These are phyloP conservation scores for Lasioglossum lativentre DNA, from an alignment of 2,888 invertebrate genomes.

Conservation along the genomic window DNA sequence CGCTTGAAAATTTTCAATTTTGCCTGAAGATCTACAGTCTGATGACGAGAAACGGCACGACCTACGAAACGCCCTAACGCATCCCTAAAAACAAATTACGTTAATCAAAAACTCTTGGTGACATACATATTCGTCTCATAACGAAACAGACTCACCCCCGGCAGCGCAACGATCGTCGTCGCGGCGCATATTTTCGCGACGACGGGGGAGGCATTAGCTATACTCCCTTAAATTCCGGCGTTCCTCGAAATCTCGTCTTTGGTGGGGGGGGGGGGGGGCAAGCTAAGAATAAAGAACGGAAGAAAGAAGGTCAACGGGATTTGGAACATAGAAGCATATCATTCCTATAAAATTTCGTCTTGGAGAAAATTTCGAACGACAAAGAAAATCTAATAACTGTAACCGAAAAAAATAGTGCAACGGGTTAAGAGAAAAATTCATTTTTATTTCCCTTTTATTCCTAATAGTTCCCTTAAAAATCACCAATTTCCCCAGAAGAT, in stretches of 20 bases:
- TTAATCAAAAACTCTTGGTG: neutral
- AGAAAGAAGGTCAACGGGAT: constrained; percentile 18
- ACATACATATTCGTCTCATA: neutral
- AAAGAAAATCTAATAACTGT: too few species aligned
- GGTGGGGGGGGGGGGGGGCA: constrained; percentile 8
- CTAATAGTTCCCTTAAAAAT: too few species aligned
- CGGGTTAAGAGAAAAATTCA: too few species aligned
- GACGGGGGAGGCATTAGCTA: constrained; percentile 22
- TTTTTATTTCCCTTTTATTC: too few species aligned
- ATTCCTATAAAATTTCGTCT: too few species aligned
- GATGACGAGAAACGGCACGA: neutral
- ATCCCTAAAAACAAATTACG: neutral
- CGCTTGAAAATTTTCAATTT: neutral
- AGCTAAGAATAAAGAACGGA: neutral
- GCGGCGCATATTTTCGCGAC: neutral
- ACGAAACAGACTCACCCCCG: neutral
- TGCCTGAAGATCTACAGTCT: neutral
- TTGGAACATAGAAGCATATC: constrained; percentile 1
- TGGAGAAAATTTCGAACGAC: too few species aligned
- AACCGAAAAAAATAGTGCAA: too few species aligned
- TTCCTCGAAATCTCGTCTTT: constrained; percentile 38
- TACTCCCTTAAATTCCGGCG: constrained; percentile 35
- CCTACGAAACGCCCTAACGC: neutral
- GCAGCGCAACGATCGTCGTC: neutral
- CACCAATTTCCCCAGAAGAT: too few species aligned